Evolutionary conservation across 2,797 vertebrate genomes (phyloP), one percentile per base, ranked within the genome.

Genomic region (Dryobates pubescens): DNA sequence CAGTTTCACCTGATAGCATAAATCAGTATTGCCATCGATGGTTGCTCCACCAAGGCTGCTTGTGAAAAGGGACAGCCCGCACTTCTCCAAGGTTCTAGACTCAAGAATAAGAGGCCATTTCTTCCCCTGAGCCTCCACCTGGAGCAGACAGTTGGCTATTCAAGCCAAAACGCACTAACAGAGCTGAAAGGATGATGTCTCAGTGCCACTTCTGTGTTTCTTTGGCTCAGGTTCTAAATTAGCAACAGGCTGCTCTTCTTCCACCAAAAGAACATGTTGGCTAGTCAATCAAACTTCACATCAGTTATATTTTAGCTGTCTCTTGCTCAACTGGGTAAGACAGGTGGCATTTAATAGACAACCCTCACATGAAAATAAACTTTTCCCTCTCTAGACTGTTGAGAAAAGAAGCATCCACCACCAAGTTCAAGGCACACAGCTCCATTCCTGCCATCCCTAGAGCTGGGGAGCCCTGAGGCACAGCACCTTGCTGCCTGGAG

Each of bases 401-500:
- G 4, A 61, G 38, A 17, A 58, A 58, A 93, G 24, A 30, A 89
- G 22, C 49, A 64, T 63, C 18, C 30, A 36, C 16, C 19, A 41
- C 17, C 23, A 32, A 34, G 29, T 2, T 47, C 8, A 17, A 43
- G 10, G 14, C 4, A 32, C 10, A 63, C 17, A 89, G 61, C 65
- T 61, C 6, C 17, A 14, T 7, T 32, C 29, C 73, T 30, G 19
- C n/a, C 26, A 29, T 6, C 24, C 43, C 9, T 0, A 0, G 32
- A 43, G 49, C 36, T 6, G 27, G 38, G 41, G 43, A 68, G 16
- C 18, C 14, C 71, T 6, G 6, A 24, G 36, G 45, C 54, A 86
- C 45, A 53, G 64, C 51, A 71, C 10, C 51, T 41, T 6, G 0
- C 22, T 75, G 38, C 58, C 70, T 29, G 63, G 34, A 64, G 61